Evolutionary conservation across 2,113 vertebrate genomes (phyloP).

Genomic region (Protomyctophum bolini): DNA sequence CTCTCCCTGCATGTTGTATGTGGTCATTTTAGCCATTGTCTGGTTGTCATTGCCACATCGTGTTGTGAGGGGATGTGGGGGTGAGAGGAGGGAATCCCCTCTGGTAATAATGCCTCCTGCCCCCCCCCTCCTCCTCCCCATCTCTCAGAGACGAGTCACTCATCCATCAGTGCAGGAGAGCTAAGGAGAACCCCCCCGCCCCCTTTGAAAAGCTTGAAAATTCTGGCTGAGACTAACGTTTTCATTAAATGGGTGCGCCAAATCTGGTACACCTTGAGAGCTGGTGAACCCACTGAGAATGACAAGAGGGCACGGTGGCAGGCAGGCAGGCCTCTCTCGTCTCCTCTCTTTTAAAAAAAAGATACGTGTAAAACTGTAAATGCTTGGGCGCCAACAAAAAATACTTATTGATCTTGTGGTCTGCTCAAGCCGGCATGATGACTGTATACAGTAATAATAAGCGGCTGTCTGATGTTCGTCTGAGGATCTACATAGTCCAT

Average conservation of each 20-base stretch:
- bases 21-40: constrained; percentile 49
- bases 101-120: constrained; percentile 64
- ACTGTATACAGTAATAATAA: constrained; percentile 2
- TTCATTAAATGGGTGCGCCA: background rate
- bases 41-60: constrained; percentile 33
- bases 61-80: constrained; percentile 23
- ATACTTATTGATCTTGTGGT: constrained; percentile 32
- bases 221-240: background rate
- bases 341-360: constrained; percentile 6
- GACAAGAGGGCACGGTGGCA: constrained; percentile 6
- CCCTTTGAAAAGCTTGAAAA: background rate
- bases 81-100: constrained; percentile 66
- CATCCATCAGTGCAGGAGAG: constrained; percentile 57
- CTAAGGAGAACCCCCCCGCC: constrained; percentile 23
- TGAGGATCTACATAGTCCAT: constrained; percentile 40
- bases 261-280: constrained; percentile 2
- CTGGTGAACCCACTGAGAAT: constrained; percentile 14
- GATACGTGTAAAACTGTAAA: constrained; percentile 13
- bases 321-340: too few species aligned
- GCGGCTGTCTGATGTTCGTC: constrained; percentile 38
- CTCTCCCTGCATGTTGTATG: constrained; percentile 25
- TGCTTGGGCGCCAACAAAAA: background rate
- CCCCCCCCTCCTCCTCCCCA: constrained; percentile 27
- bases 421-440: constrained; percentile 12
- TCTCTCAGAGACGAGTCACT: constrained; percentile 50